Conservation (phyloP, 2,113 vertebrate species). For the Sebastes schlegelii region DNA sequence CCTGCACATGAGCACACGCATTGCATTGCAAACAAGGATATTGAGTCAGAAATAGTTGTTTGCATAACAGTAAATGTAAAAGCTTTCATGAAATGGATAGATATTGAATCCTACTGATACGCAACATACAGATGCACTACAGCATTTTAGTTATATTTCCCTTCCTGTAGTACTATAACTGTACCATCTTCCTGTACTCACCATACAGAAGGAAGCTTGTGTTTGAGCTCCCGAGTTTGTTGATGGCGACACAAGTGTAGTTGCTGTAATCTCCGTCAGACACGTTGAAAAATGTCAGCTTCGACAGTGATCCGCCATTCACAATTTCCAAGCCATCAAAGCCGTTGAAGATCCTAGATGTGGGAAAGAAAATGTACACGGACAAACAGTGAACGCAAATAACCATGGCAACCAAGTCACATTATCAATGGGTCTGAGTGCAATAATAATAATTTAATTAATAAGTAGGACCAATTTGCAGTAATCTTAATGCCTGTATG, state of each 20-base stretch:
- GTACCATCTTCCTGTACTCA: slow-evolving; percentile 78
- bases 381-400: neutral
- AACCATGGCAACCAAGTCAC: neutral
- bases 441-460: neutral
- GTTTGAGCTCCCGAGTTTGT: slow-evolving; percentile 93
- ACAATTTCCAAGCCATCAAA: slow-evolving; percentile 92
- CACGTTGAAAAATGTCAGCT: slow-evolving; percentile 95
- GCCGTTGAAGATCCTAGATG: slow-evolving; percentile 88
- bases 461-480: neutral
- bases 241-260: slow-evolving; percentile 96
- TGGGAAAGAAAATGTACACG: neutral
- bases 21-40: no score
- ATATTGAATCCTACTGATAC: neutral
- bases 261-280: slow-evolving; percentile 96
- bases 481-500: neutral
- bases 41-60: neutral
- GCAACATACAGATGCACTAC: neutral
- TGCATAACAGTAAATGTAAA: neutral
- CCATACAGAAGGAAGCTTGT: slow-evolving; percentile 94
- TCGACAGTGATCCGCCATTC: slow-evolving; percentile 89
- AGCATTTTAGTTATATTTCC: neutral
- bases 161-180: neutral
- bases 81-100: neutral
- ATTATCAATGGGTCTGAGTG: neutral
- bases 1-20: neutral